Base-by-base conservation (phyloP, 2,888 invertebrate species). In the Marasmarcha lunaedactyla region DNA sequence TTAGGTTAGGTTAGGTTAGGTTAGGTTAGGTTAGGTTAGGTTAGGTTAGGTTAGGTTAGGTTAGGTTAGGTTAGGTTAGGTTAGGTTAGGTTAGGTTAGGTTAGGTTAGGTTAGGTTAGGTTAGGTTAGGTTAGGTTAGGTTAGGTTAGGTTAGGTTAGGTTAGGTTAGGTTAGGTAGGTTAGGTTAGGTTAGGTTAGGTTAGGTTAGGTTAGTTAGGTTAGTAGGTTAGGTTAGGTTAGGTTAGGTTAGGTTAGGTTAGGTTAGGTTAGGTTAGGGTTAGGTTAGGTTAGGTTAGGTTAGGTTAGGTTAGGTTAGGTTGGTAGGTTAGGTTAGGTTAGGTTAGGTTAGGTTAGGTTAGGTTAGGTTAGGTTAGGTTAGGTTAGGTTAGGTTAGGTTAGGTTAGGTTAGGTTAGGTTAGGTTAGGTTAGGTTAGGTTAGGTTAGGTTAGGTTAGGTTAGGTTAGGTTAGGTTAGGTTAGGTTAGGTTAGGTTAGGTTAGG, bases 401-500 rank as follows among this genome's bases (percentile, higher is more conserved):
- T 46, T 45, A 45, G 46, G 48, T 46, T 44, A 46, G 45, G 46
- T 46, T 44, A 45, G 46, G 46, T 46, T 42, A 46, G 48, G 45
- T 39, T 39, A 39, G 35, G 39, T 39, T 39, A 39, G 39, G 39
- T 39, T 39, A 39, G 39, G 39, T 39, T 48, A 46, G 46, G 48
- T 48, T 46, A 48, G 46, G 45, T 44, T 35, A 39, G 35, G 39
- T 39, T 39, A 39, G 39, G 39, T 39, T 39, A 39, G 39, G 39
- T 39, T 39, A 39, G 39, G 35, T 35, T 35, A 39, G 35, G 35
- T 35, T 12, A 36, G 36, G 34, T 34, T 34, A 46, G 47, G 47
- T 46, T 46, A 48, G 47, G 48, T 50, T 49, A 46, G 48, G 48
- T 46, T 46, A 42, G 46, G 46, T 47, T 47, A 44, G 45, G 45